Conservation (phyloP, 2,113 vertebrate genomes). For the Tricholaema leucomelas region DNA sequence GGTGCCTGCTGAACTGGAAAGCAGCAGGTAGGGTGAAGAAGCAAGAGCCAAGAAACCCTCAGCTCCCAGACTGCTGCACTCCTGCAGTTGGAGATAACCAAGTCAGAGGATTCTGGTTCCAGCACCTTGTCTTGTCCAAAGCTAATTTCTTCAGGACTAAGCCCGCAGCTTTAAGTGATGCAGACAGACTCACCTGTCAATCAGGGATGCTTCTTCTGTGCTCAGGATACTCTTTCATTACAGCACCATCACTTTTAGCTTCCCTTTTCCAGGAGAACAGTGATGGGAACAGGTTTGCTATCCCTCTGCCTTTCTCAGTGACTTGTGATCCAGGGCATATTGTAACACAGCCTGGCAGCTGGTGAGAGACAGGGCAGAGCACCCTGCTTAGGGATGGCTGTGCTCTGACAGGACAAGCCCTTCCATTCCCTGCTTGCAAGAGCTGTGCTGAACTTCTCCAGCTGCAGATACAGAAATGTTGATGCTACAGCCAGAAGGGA, state of each 20-base stretch:
- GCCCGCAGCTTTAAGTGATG: neutral
- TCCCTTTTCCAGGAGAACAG: neutral
- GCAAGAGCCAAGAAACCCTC: neutral
- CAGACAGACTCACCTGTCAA: neutral
- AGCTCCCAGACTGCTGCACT: neutral
- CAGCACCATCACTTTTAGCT: neutral
- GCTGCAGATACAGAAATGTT: neutral
- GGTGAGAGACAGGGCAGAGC: neutral
- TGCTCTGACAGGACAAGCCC: fast-evolving
- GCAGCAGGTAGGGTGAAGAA: neutral
- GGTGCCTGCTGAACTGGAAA: neutral
- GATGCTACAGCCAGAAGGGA: neutral
- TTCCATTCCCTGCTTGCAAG: neutral
- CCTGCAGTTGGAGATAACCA: neutral
- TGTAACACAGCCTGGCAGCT: neutral
- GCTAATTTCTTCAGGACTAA: neutral
- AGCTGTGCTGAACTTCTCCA: neutral
- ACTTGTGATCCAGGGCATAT: neutral
- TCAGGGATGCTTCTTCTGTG: neutral
- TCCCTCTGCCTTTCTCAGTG: neutral
- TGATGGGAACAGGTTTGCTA: neutral
- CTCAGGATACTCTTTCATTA: neutral
- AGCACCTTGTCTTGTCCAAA: neutral
- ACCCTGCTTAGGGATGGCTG: neutral
- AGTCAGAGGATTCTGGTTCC: neutral